Conservation (phyloP, 23 tunicate genomes). For the Ascidia mentula region DNA sequence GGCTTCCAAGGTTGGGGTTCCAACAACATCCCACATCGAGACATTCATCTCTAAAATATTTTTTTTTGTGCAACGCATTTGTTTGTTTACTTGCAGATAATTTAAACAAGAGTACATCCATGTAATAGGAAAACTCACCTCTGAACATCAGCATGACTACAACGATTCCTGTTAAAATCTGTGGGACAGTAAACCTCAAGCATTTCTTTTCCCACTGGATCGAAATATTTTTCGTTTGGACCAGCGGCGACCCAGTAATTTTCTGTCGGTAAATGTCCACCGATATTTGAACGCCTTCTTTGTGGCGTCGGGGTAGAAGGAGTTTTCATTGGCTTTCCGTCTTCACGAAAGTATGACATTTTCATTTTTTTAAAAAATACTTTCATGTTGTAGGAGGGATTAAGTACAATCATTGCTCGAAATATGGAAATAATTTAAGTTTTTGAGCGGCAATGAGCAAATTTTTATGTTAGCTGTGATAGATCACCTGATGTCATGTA, state of each 20-base stretch:
- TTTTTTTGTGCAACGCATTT: neutral
- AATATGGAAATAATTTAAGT: no score
- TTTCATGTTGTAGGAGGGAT: no score
- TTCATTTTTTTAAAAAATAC: no score
- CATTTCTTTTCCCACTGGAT: neutral
- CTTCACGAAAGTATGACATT: no score
- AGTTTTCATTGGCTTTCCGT: no score
- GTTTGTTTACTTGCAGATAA: neutral
- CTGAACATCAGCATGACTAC: neutral
- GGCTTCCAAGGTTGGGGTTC: slow-evolving; percentile 7
- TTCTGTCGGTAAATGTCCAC: no score
- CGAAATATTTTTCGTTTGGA: neutral
- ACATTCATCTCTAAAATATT: slow-evolving; percentile 17
- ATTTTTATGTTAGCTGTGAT: no score
- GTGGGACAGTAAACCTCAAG: neutral
- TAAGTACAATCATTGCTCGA: no score
- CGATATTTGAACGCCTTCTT: no score
- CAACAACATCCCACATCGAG: slow-evolving; percentile 5
- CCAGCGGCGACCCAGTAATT: neutral
- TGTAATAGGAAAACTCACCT: neutral
- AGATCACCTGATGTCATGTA: neutral
- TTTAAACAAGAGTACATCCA: neutral
- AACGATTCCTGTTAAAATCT: neutral
- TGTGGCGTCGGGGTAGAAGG: no score
- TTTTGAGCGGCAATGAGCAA: no score